phyloP scores from a whole-genome alignment of 2,113 vertebrate genomes.

The Malurus alboscapulatus region DNA sequence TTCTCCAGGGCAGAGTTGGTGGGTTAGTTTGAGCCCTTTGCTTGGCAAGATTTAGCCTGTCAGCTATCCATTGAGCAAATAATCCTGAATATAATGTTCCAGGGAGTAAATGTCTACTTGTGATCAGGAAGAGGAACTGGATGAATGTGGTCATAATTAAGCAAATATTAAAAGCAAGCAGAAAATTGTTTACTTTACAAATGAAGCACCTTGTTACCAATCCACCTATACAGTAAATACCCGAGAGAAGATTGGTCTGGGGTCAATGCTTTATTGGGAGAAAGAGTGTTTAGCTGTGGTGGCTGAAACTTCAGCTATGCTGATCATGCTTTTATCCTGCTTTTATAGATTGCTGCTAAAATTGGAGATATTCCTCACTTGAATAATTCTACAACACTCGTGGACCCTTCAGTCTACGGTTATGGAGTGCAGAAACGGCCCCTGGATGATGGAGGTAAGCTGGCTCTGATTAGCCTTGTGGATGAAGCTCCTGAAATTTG shows the following conservation, averaged over 20 bases:
- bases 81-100: neutral
- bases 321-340: neutral
- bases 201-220: neutral
- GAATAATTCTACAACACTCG: slow-evolving; percentile 89
- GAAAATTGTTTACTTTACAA: neutral
- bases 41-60: neutral
- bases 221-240: neutral
- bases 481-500: neutral
- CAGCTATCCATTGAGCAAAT: neutral
- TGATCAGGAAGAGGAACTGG: neutral
- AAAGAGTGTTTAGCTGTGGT: neutral
- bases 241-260: neutral
- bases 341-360: slow-evolving; percentile 93
- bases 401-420: slow-evolving; percentile 90
- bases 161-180: slow-evolving; percentile 7
- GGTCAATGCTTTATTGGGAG: neutral
- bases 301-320: neutral
- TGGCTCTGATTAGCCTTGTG: neutral
- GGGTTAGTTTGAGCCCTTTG: neutral
- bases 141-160: neutral
- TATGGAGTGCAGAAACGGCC: slow-evolving; percentile 92
- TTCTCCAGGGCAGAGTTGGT: neutral
- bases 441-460: slow-evolving; percentile 93
- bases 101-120: neutral
- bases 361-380: slow-evolving; percentile 95